These are phyloP conservation scores for Trachops cirrhosus DNA, from an alignment of 2,797 vertebrate species.

Conservation along the genomic window DNA sequence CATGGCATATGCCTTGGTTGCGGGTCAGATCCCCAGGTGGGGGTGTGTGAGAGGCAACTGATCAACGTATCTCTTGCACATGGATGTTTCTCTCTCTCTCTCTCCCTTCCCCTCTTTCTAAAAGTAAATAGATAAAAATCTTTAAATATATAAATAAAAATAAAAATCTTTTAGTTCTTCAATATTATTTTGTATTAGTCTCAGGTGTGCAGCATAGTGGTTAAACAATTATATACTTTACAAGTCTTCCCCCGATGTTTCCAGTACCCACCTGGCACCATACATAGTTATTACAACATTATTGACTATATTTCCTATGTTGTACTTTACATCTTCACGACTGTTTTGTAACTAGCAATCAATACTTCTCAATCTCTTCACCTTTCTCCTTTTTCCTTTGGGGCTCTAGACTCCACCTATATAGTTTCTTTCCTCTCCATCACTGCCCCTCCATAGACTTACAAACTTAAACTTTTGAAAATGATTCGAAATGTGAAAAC, in stretches of 20 bases:
- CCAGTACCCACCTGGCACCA: neutral
- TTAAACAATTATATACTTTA: neutral
- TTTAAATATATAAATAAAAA: too few species aligned
- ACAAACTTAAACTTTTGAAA: neutral
- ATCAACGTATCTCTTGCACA: too few species aligned
- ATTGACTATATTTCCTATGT: neutral
- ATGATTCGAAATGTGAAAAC: conserved; percentile 44
- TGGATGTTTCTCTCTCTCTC: too few species aligned
- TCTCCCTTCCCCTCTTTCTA: too few species aligned
- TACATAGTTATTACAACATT: neutral
- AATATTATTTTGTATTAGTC: neutral
- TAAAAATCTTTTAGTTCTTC: neutral
- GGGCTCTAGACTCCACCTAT: neutral
- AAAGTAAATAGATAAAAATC: too few species aligned
- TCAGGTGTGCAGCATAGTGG: neutral
- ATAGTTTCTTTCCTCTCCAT: neutral
- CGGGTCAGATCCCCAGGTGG: too few species aligned
- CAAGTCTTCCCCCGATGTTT: neutral
- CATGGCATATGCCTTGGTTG: too few species aligned
- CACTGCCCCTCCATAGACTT: conserved; percentile 2
- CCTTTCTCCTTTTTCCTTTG: conserved; percentile 1
- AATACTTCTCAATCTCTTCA: neutral
- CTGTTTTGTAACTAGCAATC: neutral
- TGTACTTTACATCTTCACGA: neutral
- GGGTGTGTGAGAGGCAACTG: too few species aligned